phyloP scores from a whole-genome alignment of 2,113 vertebrate genomes.

The Periophthalmodon schlosseri region DNA sequence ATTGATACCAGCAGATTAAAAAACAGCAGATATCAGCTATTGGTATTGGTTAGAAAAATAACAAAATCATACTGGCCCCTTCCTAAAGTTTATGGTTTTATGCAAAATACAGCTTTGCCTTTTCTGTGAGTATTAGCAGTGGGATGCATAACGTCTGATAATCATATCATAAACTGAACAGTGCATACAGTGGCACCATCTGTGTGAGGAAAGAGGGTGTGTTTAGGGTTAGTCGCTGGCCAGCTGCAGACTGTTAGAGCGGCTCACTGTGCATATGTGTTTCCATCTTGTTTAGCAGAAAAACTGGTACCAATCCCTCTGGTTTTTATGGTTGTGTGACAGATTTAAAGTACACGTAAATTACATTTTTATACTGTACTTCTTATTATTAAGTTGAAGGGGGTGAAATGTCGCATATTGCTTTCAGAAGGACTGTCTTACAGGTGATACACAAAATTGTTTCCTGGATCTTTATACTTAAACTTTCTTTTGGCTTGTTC shows the following conservation, averaged over 20 bases:
- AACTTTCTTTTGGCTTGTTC: neutral
- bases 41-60: neutral
- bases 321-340: neutral
- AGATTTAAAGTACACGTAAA: neutral
- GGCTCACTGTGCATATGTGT: conserved; percentile 15
- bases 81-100: neutral
- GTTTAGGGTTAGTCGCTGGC: conserved; percentile 50
- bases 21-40: no score
- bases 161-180: conserved; percentile 20
- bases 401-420: neutral
- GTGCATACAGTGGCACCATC: conserved; percentile 37
- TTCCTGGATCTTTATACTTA: neutral
- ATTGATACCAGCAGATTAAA: neutral
- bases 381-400: neutral
- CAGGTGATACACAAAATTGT: neutral
- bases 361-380: neutral
- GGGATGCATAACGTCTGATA: conserved; percentile 20
- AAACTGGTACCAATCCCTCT: neutral
- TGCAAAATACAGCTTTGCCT: neutral
- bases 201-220: conserved; percentile 47
- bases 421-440: neutral
- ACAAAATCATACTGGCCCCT: no score
- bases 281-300: conserved; percentile 8
- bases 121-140: neutral
- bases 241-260: conserved; percentile 45